These are phyloP conservation scores for Drosophila kambysellisi DNA, from an alignment of 2,888 invertebrate genomes.

Conservation along the genomic window DNA sequence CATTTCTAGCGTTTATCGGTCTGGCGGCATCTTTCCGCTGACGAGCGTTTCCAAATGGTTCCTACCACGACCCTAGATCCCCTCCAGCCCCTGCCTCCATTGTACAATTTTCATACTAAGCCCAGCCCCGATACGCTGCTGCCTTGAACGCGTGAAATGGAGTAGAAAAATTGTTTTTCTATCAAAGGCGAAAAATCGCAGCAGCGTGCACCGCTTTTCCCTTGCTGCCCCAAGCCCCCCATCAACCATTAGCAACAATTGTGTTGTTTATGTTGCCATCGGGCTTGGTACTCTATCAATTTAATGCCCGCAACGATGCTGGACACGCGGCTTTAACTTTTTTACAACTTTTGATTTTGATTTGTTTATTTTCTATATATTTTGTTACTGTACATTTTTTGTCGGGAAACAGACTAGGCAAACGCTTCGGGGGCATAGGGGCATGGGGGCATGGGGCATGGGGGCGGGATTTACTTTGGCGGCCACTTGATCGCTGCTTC, in stretches of 20 bases:
- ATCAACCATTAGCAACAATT: conserved; percentile 46
- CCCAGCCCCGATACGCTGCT: conserved; percentile 39
- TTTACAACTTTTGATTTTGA: conserved; percentile 19
- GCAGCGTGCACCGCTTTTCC: conserved; percentile 29
- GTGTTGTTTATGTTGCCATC: conserved; percentile 51
- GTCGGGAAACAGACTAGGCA: conserved; percentile 3
- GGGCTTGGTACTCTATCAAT: conserved; percentile 61
- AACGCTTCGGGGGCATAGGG: not conserved
- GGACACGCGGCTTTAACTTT: conserved; percentile 74
- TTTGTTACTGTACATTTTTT: conserved; percentile 16
- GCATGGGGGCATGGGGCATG: not conserved
- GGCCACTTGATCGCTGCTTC: conserved; percentile 50
- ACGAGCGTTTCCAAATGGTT: conserved; percentile 45
- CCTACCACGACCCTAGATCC: not conserved
- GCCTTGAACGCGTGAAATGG: conserved; percentile 80
- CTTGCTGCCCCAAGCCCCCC: not conserved
- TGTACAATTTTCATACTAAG: conserved; percentile 23
- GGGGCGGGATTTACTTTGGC: conserved; percentile 23
- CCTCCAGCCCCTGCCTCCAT: not conserved
- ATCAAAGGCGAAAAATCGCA: conserved; percentile 76
- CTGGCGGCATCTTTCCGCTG: conserved; percentile 76
- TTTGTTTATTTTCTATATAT: conserved; percentile 22
- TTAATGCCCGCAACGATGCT: conserved; percentile 65
- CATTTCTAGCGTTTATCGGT: conserved; percentile 75
- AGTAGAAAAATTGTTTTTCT: conserved; percentile 82